Conservation (phyloP, 64 coral and sea anemone species). For the Platygyra sinensis region DNA sequence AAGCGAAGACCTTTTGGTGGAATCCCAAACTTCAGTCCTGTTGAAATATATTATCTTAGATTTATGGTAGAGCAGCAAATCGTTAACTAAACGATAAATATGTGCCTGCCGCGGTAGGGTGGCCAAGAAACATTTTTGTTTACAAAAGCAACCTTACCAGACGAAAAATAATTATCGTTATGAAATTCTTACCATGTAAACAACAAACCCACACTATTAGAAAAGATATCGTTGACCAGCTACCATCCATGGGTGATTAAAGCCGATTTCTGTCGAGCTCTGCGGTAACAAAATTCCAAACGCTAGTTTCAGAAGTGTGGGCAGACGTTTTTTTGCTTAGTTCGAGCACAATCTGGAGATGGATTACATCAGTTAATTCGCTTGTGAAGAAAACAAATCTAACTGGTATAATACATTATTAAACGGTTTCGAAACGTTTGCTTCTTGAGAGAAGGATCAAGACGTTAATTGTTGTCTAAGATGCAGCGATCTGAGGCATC, state of each 20-base stretch:
- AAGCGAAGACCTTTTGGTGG: background rate
- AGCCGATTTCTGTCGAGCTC: background rate
- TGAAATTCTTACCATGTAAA: slow-evolving; percentile 31
- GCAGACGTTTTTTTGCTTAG: background rate
- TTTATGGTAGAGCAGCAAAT: background rate
- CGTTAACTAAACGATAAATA: background rate
- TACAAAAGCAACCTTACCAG: background rate
- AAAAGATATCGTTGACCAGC: background rate
- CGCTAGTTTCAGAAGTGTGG: background rate
- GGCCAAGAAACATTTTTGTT: background rate
- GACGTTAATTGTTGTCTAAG: background rate
- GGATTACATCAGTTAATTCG: slow-evolving; percentile 34
- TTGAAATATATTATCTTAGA: background rate
- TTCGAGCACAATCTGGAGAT: background rate
- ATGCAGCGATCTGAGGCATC: background rate
- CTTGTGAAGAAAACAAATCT: background rate
- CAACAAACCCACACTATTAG: slow-evolving; percentile 1
- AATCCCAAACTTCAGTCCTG: background rate
- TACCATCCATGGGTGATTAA: background rate
- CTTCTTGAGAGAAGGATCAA: too few species aligned
- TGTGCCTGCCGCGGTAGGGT: background rate
- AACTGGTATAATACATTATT: slow-evolving; percentile 33
- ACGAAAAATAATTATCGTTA: slow-evolving; percentile 10
- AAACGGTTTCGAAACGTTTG: background rate
- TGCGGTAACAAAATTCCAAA: background rate